phyloP scores from a whole-genome alignment of 2,113 vertebrate genomes.

The Menura novaehollandiae region DNA sequence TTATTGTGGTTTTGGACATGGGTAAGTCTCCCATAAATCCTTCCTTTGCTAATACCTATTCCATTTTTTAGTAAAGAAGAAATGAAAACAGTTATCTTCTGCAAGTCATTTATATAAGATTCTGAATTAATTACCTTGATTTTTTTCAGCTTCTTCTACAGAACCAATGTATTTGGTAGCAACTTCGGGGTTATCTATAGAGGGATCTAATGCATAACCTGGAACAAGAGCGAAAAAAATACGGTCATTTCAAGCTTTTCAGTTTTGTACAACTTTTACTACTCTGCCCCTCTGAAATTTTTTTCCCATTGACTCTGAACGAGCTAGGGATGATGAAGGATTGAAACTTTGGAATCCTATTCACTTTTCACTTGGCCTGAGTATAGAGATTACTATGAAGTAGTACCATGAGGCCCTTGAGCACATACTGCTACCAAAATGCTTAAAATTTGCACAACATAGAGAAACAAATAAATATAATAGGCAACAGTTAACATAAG shows the following conservation, averaged over 20 bases:
- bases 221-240: background rate
- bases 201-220: conserved; percentile 98
- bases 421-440: background rate
- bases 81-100: background rate
- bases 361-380: background rate
- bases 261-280: background rate
- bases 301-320: background rate
- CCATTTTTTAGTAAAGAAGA: background rate
- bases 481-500: background rate
- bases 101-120: background rate
- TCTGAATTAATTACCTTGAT: conserved; percentile 83
- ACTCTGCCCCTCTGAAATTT: background rate
- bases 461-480: background rate
- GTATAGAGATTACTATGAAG: background rate
- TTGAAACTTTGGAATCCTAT: background rate
- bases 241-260: background rate
- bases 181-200: conserved; percentile 85
- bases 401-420: background rate
- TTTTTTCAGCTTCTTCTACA: conserved; percentile 96
- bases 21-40: background rate
- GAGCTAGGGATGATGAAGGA: background rate
- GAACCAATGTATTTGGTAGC: conserved; percentile 88
- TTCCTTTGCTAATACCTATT: background rate
- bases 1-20: background rate
- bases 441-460: background rate